Evolutionary conservation across 1,140 invertebrate genomes (phyloP).

Genomic region (Aphis craccivora): DNA sequence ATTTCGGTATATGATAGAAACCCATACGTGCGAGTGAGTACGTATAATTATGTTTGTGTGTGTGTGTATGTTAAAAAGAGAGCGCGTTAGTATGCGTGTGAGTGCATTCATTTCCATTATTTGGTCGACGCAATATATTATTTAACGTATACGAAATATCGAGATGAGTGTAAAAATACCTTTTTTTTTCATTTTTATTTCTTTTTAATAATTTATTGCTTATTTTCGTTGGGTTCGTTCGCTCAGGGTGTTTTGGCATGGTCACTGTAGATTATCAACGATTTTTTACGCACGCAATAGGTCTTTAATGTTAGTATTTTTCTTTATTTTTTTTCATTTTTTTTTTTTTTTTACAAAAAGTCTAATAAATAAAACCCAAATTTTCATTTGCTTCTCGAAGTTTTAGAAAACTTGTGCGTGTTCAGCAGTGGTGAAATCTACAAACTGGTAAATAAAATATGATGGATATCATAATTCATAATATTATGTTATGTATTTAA

Average conservation of each 20-base stretch:
- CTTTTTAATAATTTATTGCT: conserved; percentile 23
- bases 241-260: conserved; percentile 1
- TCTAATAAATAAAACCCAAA: conserved; percentile 20
- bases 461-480: neutral
- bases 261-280: conserved; percentile 2
- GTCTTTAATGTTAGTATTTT: neutral
- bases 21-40: neutral
- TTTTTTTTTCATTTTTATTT: neutral
- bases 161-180: conserved; percentile 4
- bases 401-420: neutral
- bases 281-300: conserved; percentile 17
- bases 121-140: neutral
- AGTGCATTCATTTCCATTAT: conserved; percentile 9
- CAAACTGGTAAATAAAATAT: neutral
- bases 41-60: neutral
- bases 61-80: too few relatives aligned
- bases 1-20: neutral
- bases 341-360: neutral
- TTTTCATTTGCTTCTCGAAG: neutral
- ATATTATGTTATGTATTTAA: neutral
- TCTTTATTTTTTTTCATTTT: neutral
- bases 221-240: neutral
- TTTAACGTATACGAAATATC: conserved; percentile 15
- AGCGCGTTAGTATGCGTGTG: neutral
- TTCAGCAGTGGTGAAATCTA: neutral